These are phyloP conservation scores for Neotoxoptera formosana DNA, from an alignment of 1,140 invertebrate species.

Conservation along the genomic window DNA sequence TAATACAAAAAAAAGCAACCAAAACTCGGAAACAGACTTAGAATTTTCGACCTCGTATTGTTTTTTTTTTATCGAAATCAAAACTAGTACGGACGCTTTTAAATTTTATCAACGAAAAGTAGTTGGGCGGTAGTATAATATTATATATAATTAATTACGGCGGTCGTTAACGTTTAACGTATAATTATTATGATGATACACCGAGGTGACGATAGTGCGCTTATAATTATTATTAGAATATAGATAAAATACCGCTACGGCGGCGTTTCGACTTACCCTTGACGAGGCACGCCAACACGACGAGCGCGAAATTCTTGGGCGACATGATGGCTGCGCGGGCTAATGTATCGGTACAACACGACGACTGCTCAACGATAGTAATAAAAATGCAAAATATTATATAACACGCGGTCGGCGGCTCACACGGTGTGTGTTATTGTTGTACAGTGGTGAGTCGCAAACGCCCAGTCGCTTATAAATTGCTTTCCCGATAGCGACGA, in stretches of 20 bases:
- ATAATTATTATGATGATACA: not conserved
- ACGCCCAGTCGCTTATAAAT: slow-evolving; percentile 23
- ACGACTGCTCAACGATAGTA: too few species aligned
- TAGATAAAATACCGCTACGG: not conserved
- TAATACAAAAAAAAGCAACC: not conserved
- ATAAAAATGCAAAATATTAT: too few species aligned
- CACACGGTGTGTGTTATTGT: not conserved
- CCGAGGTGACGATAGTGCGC: not conserved
- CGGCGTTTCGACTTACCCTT: slow-evolving; percentile 20
- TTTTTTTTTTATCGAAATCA: not conserved
- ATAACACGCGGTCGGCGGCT: not conserved
- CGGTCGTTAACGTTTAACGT: not conserved
- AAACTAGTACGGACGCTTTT: not conserved
- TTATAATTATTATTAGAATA: not conserved
- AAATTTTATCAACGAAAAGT: not conserved
- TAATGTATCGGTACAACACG: not conserved
- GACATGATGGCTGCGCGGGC: not conserved
- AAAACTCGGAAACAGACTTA: not conserved
- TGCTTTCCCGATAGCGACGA: not conserved
- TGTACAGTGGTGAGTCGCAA: not conserved
- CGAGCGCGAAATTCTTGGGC: not conserved
- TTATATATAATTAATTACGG: not conserved
- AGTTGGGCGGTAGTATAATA: not conserved
- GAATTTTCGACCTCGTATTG: not conserved
- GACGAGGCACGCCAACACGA: slow-evolving; percentile 5